Percentiles rank a stretch among this genome's conserved stretches.
These are phyloP conservation scores for Galago senegalensis DNA, from an alignment of 2,797 vertebrate species.

Conservation along the genomic window DNA sequence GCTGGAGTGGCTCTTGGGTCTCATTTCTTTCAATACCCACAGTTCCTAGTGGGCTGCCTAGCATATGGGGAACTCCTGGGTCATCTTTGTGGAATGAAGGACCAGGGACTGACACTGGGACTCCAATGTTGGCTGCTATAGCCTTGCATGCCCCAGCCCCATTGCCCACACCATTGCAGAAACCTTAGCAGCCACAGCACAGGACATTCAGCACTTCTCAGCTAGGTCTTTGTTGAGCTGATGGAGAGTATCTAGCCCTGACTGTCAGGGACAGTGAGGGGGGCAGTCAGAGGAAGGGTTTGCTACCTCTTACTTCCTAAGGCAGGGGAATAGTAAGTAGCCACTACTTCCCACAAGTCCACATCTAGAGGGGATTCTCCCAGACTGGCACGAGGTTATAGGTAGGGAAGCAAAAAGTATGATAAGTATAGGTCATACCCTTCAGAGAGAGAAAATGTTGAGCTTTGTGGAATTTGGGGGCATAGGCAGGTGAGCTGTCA, in stretches of 20 bases:
- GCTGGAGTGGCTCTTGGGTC: not conserved
- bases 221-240: not conserved
- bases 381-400: not conserved
- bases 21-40: not conserved
- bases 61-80: not conserved
- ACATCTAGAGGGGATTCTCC: not conserved
- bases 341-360: not conserved
- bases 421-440: not conserved
- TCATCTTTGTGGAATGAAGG: not conserved
- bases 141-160: not conserved
- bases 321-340: not conserved
- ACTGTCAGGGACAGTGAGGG: not conserved
- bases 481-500: not conserved
- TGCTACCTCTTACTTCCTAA: not conserved
- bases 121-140: not conserved
- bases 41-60: not conserved
- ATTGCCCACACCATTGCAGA: not conserved
- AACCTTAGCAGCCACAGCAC: not conserved
- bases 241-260: not conserved
- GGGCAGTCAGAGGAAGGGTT: not conserved
- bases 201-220: not conserved
- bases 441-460: not conserved
- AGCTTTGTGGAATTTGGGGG: not conserved
- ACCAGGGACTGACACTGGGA: not conserved
- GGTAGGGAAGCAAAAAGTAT: not conserved